These are phyloP conservation scores for Scaptomyza graminum DNA, from an alignment of 1,140 invertebrate species.

Conservation along the genomic window DNA sequence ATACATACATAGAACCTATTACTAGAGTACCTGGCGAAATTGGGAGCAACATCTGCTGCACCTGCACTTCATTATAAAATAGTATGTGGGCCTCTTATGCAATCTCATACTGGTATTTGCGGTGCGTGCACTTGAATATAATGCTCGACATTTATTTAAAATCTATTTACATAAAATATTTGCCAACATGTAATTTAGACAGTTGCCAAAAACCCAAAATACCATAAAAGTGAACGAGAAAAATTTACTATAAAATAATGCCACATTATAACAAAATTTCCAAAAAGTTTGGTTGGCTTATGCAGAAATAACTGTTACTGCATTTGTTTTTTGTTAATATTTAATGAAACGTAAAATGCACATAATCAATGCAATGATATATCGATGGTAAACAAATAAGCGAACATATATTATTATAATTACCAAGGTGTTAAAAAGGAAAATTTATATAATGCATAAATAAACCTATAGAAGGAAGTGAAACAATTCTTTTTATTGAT, in stretches of 20 bases:
- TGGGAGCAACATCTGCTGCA: constrained; percentile 1
- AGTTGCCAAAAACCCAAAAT: constrained; percentile 16
- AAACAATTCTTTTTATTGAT: too few species aligned
- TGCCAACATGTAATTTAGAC: constrained; percentile 36
- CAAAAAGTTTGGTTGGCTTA: constrained; percentile 41
- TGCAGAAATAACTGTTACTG: constrained; percentile 21
- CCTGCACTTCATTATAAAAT: constrained; percentile 66
- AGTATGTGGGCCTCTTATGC: constrained; percentile 44
- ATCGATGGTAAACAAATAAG: not conserved
- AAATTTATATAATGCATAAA: too few species aligned
- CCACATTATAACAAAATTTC: constrained; percentile 28
- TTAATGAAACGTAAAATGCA: constrained; percentile 57
- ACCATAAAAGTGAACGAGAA: not conserved
- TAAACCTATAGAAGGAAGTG: too few species aligned
- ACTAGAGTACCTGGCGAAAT: constrained; percentile 16
- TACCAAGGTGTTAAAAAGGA: too few species aligned
- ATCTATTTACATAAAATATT: constrained; percentile 56
- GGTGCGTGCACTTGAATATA: constrained; percentile 50
- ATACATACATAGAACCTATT: too few species aligned
- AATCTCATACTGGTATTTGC: constrained; percentile 26
- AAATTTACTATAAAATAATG: too few species aligned
- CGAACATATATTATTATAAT: too few species aligned
- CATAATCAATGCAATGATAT: not conserved
- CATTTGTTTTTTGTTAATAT: constrained; percentile 57
- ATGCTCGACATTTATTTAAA: constrained; percentile 51